Evolutionary conservation across 2,113 vertebrate species (phyloP), one percentile per base, ranked within the genome.

Genomic region (Asarcornis scutulata): DNA sequence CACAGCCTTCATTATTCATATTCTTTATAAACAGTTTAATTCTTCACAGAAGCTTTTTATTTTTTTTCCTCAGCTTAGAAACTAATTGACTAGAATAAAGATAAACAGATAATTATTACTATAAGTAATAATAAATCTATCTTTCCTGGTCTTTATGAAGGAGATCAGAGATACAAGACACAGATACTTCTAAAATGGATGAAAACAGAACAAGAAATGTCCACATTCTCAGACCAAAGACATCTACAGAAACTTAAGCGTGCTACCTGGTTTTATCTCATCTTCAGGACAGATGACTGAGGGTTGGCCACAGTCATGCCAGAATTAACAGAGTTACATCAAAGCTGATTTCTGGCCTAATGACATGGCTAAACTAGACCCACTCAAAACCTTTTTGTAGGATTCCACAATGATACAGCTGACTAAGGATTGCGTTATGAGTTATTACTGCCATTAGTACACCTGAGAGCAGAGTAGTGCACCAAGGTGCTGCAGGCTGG

Each of bases 51-150:
- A 64, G 11, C 11, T 59, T n/a, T n/a, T 76, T 97, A 21, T 53
- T 56, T 96, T 85, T 91, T 91, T 79, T 3, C 73, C 62, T 95
- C 60, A 86, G 8, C 27, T 78, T 31, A 86, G 55, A 94, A 91
- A 83, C 68, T 34, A 44, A 8, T 55, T 40, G 36, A 38, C 46
- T 95, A 18, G 11, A 68, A 75, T 84, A 91, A 81, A 96, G 86
- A 86, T 74, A 87, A 67, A 92, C 82, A 93, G 48, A 21, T 72
- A 16, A 48, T 73, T 48, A 67, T 36, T 67, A 67, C 14, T 68
- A 40, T 69, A 93, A 82, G 44, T 22, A 79, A 22, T 34, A 62
- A 75, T 29, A 66, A 76, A 18, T 1, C 13, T 75, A 6, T 40
- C 11, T 69, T 86, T n/a, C 42, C 36, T 75, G 13, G 13, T 38